phyloP scores from a whole-genome alignment of 2,888 invertebrate genomes.

The Hermaeophaga mercurialis region DNA sequence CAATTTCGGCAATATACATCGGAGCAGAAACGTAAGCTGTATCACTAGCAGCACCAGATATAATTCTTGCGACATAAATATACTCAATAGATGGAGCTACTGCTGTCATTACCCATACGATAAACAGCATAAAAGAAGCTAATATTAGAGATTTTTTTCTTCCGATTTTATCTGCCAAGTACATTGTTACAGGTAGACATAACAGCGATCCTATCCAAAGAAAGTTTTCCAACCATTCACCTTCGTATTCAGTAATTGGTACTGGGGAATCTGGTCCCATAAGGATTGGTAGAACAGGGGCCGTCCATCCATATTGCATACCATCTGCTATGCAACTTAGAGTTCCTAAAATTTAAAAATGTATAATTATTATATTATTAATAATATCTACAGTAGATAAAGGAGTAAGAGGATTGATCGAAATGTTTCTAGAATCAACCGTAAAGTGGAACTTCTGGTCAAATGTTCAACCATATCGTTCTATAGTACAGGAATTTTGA shows the following conservation, averaged over 20 bases:
- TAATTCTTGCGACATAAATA: conserved; percentile 47
- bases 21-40: conserved; percentile 54
- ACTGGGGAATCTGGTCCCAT: conserved; percentile 47
- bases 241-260: conserved; percentile 42
- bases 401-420: too few species aligned
- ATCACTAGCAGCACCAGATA: conserved; percentile 48
- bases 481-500: too few species aligned
- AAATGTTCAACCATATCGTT: too few species aligned
- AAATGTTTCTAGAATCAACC: too few species aligned
- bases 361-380: too few species aligned
- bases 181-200: conserved; percentile 50
- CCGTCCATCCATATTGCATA: conserved; percentile 56
- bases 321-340: conserved; percentile 55
- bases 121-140: conserved; percentile 47
- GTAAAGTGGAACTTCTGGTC: too few species aligned
- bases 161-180: conserved; percentile 48
- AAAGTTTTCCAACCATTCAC: conserved; percentile 45
- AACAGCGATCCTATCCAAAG: conserved; percentile 43
- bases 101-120: conserved; percentile 52
- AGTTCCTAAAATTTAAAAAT: too few species aligned
- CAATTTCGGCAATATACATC: conserved; percentile 56
- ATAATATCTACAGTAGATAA: too few species aligned
- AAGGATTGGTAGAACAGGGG: conserved; percentile 52
- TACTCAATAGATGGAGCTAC: conserved; percentile 43
- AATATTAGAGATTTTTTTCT: conserved; percentile 49